Conservation (phyloP, 2,888 invertebrate species). For the Leptogaster cylindrica region DNA sequence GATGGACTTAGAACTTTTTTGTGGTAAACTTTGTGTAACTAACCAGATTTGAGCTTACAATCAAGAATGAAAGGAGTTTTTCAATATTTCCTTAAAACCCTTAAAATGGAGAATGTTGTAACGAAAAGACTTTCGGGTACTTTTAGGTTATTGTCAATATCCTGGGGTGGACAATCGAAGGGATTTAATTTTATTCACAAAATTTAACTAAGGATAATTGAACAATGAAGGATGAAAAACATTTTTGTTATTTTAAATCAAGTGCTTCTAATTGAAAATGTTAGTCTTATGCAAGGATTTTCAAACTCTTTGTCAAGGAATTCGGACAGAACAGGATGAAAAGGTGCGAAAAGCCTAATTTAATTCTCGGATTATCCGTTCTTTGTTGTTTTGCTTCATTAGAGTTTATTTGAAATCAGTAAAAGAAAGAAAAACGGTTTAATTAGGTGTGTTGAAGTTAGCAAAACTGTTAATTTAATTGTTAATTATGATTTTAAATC, state of each 20-base stretch:
- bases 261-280: conserved; percentile 8
- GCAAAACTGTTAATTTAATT: too few relatives aligned
- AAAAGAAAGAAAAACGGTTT: too few relatives aligned
- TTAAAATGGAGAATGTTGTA: not conserved
- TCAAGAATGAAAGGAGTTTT: conserved; percentile 17
- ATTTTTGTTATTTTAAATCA: conserved; percentile 19
- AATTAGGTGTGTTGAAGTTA: too few relatives aligned
- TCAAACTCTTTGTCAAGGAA: conserved; percentile 15
- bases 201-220: conserved; percentile 9
- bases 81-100: not conserved
- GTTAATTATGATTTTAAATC: too few relatives aligned
- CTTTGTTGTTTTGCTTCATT: conserved; percentile 14
- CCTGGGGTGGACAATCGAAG: not conserved
- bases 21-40: conserved; percentile 10
- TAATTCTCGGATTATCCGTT: conserved; percentile 4
- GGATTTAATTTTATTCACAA: not conserved
- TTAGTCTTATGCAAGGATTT: conserved; percentile 13
- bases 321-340: not conserved
- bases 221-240: not conserved
- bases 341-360: conserved; percentile 23
- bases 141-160: conserved; percentile 7
- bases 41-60: conserved; percentile 28
- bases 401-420: too few relatives aligned
- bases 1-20: conserved; percentile 12
- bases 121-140: conserved; percentile 8